Conservation (phyloP, 2,888 invertebrate species). For the Melipona beecheii region DNA sequence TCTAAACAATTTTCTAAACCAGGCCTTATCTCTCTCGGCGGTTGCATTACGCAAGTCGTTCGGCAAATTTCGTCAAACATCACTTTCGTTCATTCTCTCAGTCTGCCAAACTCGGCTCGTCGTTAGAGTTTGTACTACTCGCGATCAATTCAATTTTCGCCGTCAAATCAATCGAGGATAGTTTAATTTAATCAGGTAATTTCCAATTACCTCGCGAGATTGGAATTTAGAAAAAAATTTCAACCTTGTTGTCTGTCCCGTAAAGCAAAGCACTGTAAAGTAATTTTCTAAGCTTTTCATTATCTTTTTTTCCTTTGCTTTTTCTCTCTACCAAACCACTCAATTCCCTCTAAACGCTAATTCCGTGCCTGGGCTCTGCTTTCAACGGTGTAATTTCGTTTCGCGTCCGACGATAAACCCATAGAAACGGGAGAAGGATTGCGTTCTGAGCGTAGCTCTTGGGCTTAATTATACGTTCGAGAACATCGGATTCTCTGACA, state of each 20-base stretch:
- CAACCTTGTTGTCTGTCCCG: too few species aligned
- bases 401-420: neutral
- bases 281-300: neutral
- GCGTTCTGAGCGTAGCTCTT: slow-evolving; percentile 23
- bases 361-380: neutral
- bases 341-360: too few species aligned
- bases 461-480: slow-evolving; percentile 45
- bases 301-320: too few species aligned
- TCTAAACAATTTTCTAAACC: neutral
- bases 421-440: slow-evolving; percentile 2
- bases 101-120: too few species aligned
- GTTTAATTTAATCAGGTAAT: neutral
- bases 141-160: neutral
- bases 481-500: slow-evolving; percentile 45
- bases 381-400: neutral
- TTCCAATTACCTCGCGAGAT: neutral
- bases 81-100: too few species aligned
- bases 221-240: neutral
- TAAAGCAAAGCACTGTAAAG: too few species aligned
- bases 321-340: too few species aligned
- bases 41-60: neutral
- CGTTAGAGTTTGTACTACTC: neutral
- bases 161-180: neutral
- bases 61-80: neutral
- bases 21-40: neutral